Conservation (phyloP, 2,888 invertebrate species). For the Drosophila cognata region DNA sequence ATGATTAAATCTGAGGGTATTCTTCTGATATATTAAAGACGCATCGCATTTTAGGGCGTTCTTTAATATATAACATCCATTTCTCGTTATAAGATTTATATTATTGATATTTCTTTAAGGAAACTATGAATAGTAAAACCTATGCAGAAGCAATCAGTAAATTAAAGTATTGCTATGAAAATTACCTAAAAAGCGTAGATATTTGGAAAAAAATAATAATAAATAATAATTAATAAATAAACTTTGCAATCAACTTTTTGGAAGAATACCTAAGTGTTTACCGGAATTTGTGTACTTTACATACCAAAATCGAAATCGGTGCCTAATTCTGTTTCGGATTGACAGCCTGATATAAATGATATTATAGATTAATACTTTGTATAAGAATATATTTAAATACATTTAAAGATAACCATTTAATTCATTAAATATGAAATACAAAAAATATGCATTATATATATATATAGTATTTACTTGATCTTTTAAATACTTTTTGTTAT, state of each 20-base stretch:
- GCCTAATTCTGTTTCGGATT: neutral
- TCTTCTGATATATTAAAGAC: neutral
- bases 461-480: neutral
- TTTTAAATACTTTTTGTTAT: neutral
- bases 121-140: neutral
- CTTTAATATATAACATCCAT: neutral
- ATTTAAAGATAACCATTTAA: neutral
- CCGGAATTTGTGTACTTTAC: neutral
- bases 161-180: neutral
- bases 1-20: neutral
- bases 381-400: neutral
- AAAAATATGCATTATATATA: neutral
- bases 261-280: neutral
- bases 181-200: neutral
- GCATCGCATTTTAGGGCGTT: neutral
- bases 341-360: neutral
- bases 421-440: neutral
- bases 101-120: neutral
- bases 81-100: neutral
- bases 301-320: neutral
- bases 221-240: neutral
- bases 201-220: no score
- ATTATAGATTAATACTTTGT: neutral
- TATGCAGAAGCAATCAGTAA: neutral
- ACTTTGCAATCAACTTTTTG: neutral